Evolutionary conservation across 2,888 invertebrate genomes (phyloP), one percentile per base, ranked within the genome.

Genomic region (Tubulanus polymorphus): DNA sequence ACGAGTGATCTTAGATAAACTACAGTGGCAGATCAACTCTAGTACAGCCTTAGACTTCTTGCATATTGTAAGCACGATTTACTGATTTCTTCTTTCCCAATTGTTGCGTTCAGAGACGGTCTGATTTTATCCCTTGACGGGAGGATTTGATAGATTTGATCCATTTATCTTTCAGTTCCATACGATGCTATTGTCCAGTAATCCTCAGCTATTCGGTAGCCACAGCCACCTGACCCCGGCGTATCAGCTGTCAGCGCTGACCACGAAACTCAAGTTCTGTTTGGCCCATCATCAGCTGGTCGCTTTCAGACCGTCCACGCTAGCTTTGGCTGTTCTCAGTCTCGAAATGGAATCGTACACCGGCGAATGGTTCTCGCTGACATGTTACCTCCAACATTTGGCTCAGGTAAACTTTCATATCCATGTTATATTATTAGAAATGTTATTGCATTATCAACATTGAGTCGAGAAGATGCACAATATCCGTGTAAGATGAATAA

Each of bases 301-400:
- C 62, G 87, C 87, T 35, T 85, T 87, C 55, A 83, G 88, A 41
- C 86, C 89, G 58, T 86, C 88, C 48, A 87, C 88, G 59, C 81
- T 91, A 61, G 90, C 91, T 12, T 81, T 93, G 48, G 88, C 89
- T 51, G 81, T 92, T 61, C 82, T 93, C 62, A 87, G 87, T 73
- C 81, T 85, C 62, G 88, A 89, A 54, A 63, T 78, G 54, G 73
- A 76, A 60, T 64, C 63, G 48, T 63, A 69, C n/a, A 66, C 68
- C 5, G 63, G 65, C 10, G 61, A 67, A 45, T 78, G 78, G 78
- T 63, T 75, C 52, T 61, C 69, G n/a, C 64, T 71, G 45, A 68
- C 70, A 48, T 56, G 65, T 52, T 66, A 63, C 48, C 60, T 76
- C 48, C 75, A 75, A 63, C 62, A 66, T 52, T 64, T 73, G 60